phyloP scores from a whole-genome alignment of 1,140 invertebrate species.

The Dolichoris vasculosae region DNA sequence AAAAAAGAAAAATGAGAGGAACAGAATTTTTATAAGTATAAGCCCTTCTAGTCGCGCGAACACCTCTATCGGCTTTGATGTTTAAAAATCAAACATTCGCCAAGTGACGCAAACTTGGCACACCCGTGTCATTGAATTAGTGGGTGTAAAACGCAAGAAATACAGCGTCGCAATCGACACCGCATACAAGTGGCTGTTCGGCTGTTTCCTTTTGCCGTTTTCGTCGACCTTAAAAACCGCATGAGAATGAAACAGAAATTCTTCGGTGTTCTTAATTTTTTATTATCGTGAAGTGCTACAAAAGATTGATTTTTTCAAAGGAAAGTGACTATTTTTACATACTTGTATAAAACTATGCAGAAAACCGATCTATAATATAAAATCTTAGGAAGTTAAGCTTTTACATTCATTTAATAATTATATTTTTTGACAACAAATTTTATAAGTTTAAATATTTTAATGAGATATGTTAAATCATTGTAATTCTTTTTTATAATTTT shows the following conservation, averaged over 20 bases:
- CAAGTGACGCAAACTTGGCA: neutral
- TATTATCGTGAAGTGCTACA: neutral
- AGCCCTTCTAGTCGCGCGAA: conserved; percentile 39
- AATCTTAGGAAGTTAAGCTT: too few species aligned
- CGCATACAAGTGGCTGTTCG: conserved; percentile 17
- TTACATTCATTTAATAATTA: too few species aligned
- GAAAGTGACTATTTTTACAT: neutral
- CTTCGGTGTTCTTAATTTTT: neutral
- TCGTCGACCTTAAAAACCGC: neutral
- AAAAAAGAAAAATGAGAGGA: neutral
- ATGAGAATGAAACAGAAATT: neutral
- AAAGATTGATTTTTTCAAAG: neutral
- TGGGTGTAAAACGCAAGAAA: neutral
- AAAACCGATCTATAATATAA: neutral
- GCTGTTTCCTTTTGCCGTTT: neutral
- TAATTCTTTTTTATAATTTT: too few species aligned
- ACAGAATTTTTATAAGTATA: neutral
- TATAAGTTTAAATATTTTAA: too few species aligned
- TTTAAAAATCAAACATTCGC: conserved; percentile 26
- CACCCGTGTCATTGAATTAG: neutral
- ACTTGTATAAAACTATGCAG: neutral
- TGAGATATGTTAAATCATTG: too few species aligned
- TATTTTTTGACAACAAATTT: too few species aligned
- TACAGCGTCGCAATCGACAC: neutral
- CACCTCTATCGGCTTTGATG: conserved; percentile 46